Evolutionary conservation across 1,140 invertebrate species (phyloP).

Genomic region (Diuraphis noxia): DNA sequence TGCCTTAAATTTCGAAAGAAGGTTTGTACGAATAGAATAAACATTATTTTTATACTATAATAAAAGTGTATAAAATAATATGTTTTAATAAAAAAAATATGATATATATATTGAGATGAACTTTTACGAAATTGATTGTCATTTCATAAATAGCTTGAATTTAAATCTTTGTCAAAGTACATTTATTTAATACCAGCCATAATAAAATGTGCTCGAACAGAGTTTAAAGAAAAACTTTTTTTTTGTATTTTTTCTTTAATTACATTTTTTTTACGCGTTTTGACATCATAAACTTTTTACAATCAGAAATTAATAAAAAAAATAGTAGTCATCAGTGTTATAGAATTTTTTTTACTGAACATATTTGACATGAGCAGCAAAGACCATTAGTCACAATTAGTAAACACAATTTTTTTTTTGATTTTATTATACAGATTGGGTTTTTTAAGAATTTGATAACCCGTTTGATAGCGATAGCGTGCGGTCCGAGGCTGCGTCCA

Average conservation of each 20-base stretch:
- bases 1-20: not conserved
- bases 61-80: no score
- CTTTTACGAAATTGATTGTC: not conserved
- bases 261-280: not conserved
- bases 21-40: no score
- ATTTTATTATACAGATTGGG: no score
- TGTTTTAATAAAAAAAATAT: no score
- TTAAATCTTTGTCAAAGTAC: not conserved
- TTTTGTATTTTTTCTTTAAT: not conserved
- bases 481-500: no score
- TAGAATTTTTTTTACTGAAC: no score
- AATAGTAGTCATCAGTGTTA: not conserved
- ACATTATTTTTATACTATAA: no score
- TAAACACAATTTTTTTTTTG: no score
- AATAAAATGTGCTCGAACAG: not conserved
- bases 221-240: conserved; percentile 17
- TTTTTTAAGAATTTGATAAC: no score
- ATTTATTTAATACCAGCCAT: not conserved
- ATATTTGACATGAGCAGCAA: no score
- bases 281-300: not conserved
- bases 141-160: not conserved
- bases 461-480: no score
- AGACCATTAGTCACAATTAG: no score
- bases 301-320: not conserved
- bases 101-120: not conserved